Conservation (phyloP, 2,797 vertebrate species). For the Micropoecilia bifurca region DNA sequence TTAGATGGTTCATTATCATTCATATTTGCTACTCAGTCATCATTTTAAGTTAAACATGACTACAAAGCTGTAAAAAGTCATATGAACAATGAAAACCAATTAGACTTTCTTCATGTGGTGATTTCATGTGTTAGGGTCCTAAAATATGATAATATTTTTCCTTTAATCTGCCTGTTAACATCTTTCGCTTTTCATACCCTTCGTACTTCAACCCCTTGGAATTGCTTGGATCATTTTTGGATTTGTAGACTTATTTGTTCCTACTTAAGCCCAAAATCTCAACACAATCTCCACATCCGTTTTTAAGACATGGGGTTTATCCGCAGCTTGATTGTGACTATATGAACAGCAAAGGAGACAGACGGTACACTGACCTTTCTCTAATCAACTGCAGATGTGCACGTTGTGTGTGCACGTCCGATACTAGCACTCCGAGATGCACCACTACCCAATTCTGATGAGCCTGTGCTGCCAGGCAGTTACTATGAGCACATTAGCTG, state of each 20-base stretch:
- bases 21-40: neutral
- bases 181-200: constrained; percentile 1
- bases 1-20: neutral
- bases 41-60: neutral
- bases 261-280: constrained; percentile 1
- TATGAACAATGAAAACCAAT: neutral
- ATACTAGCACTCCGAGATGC: constrained; percentile 24
- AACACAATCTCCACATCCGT: neutral
- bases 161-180: neutral
- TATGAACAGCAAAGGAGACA: constrained; percentile 31
- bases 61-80: neutral
- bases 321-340: constrained; percentile 1
- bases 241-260: constrained; percentile 22
- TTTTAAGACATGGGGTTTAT: neutral
- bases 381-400: constrained; percentile 43
- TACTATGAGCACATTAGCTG: constrained; percentile 29
- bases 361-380: constrained; percentile 54
- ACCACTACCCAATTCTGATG: constrained; percentile 17
- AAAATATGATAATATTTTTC: neutral
- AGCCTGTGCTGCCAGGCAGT: constrained; percentile 20
- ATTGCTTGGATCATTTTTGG: constrained; percentile 35
- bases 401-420: constrained; percentile 17
- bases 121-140: neutral
- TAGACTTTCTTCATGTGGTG: neutral
- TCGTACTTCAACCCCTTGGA: constrained; percentile 15